Percentiles rank a stretch among this genome's conserved stretches.
phyloP scores from a whole-genome alignment of 2,888 invertebrate genomes.

The Villa cingulata region DNA sequence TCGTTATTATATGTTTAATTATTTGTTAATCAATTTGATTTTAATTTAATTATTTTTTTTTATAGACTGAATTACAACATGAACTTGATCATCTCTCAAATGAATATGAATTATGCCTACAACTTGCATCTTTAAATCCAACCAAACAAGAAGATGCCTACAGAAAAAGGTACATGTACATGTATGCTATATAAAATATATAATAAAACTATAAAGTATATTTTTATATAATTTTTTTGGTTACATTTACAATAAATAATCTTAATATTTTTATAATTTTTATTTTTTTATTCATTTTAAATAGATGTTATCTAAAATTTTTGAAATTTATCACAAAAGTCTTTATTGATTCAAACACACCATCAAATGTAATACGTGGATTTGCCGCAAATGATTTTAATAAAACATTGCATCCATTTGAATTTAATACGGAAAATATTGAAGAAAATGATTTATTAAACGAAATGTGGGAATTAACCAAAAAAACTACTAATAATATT shows the following conservation, averaged over 20 bases:
- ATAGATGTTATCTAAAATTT: not conserved
- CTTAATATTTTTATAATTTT: not conserved
- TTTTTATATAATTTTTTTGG: too few species aligned
- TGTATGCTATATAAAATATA: constrained; percentile 2
- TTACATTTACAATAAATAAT: too few species aligned
- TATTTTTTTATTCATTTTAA: constrained; percentile 1
- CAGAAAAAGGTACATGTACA: not conserved
- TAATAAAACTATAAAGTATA: not conserved
- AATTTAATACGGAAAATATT: constrained; percentile 2
- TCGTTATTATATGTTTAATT: too few species aligned
- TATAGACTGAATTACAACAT: not conserved
- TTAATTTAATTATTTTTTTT: not conserved
- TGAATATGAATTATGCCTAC: not conserved
- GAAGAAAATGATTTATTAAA: not conserved
- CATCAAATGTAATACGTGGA: constrained; percentile 5
- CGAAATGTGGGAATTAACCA: constrained; percentile 6
- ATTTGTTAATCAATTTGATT: not conserved
- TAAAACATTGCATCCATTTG: constrained; percentile 4
- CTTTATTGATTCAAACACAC: constrained; percentile 3
- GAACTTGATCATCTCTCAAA: not conserved
- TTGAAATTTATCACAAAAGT: constrained; percentile 4
- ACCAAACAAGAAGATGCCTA: not conserved
- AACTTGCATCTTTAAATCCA: not conserved
- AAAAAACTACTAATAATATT: constrained; percentile 6
- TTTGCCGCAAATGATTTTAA: not conserved